These are phyloP conservation scores for Macaria liturata DNA, from an alignment of 2,888 invertebrate genomes.

Conservation along the genomic window DNA sequence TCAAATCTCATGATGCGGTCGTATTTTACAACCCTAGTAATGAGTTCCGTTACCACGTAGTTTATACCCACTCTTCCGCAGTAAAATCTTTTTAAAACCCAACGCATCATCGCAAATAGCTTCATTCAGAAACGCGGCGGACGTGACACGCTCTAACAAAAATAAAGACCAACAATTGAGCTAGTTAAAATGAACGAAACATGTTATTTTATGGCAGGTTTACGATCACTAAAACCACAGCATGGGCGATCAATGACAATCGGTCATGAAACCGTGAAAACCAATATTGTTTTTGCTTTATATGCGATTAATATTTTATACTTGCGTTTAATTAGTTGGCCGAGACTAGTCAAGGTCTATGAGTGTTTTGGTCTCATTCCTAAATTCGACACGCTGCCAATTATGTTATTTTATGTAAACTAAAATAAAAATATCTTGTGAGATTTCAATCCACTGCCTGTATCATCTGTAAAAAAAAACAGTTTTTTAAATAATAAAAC, in stretches of 20 bases:
- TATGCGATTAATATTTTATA: constrained; percentile 36
- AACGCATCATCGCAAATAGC: constrained; percentile 20
- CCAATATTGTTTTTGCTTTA: constrained; percentile 37
- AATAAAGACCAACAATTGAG: constrained; percentile 44
- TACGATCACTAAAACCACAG: constrained; percentile 50
- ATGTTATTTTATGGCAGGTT: constrained; percentile 47
- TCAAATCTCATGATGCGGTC: constrained; percentile 15
- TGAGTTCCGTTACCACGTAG: constrained; percentile 5
- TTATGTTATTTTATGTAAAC: too few species aligned
- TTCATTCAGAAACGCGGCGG: constrained; percentile 28
- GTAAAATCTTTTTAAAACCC: constrained; percentile 23
- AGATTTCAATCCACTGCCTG: too few species aligned
- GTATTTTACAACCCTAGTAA: constrained; percentile 10
- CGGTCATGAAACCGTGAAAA: constrained; percentile 45
- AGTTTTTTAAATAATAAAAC: too few species aligned
- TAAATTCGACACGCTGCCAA: too few species aligned
- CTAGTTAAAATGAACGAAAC: constrained; percentile 42
- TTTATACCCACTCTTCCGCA: constrained; percentile 23
- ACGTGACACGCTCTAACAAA: constrained; percentile 39
- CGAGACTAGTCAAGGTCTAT: too few species aligned
- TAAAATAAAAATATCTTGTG: too few species aligned
- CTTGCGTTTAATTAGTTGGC: too few species aligned
- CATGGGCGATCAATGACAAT: constrained; percentile 55
- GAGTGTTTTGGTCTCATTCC: too few species aligned
- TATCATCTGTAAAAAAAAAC: too few species aligned